Evolutionary conservation across 2,888 invertebrate species (phyloP).

Genomic region (Prosapia bicincta): DNA sequence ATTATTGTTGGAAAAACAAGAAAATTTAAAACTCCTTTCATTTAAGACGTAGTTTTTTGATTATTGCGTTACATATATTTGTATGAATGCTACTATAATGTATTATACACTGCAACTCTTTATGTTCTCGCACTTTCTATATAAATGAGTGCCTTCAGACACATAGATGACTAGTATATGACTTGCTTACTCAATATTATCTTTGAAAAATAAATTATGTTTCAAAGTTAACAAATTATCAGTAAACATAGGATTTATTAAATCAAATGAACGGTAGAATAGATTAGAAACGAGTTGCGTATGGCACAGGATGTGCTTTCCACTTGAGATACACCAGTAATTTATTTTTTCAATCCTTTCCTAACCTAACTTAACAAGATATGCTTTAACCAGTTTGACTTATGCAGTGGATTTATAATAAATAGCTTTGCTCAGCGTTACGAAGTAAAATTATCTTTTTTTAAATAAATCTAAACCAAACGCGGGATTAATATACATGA

Average conservation of each 20-base stretch:
- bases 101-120: too few relatives aligned
- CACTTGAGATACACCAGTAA: background rate
- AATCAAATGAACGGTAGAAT: background rate
- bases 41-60: too few relatives aligned
- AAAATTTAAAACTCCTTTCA: too few relatives aligned
- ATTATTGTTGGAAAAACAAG: too few relatives aligned
- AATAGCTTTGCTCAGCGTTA: background rate
- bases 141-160: too few relatives aligned
- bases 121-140: too few relatives aligned
- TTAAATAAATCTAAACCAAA: slow-evolving; percentile 2
- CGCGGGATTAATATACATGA: background rate
- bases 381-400: background rate
- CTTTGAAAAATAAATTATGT: too few relatives aligned
- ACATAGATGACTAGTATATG: too few relatives aligned
- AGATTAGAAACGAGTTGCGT: background rate
- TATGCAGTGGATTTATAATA: background rate
- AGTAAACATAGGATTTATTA: background rate
- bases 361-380: background rate
- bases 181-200: too few relatives aligned
- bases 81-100: too few relatives aligned
- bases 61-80: too few relatives aligned
- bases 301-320: background rate
- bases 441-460: background rate
- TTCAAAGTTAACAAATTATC: background rate
- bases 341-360: background rate